Conservation (phyloP, 1,140 invertebrate species). For the Druon quercuslanigerum region DNA sequence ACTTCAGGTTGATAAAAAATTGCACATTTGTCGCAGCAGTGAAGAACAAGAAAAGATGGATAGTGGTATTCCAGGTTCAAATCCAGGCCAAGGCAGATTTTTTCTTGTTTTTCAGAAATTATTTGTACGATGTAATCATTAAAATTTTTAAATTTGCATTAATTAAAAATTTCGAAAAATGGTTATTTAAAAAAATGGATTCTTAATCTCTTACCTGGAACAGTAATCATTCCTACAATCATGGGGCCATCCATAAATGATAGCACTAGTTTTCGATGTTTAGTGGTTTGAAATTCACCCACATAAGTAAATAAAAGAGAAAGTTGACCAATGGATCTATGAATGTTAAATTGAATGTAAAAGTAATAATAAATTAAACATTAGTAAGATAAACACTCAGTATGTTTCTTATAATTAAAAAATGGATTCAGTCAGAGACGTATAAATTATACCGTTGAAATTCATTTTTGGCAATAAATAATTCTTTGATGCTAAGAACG, state of each 20-base stretch:
- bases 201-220: conserved; percentile 55
- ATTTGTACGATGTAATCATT: no score
- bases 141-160: background rate
- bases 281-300: conserved; percentile 70
- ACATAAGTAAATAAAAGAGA: conserved; percentile 66
- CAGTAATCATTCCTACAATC: conserved; percentile 61
- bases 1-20: no score
- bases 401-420: no score
- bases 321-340: conserved; percentile 67
- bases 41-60: no score
- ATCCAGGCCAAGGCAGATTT: no score
- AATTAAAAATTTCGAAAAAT: background rate
- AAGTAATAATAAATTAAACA: no score
- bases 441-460: no score
- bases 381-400: no score
- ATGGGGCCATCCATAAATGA: conserved; percentile 69
- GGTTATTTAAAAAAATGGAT: background rate
- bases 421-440: no score
- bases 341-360: conserved; percentile 39
- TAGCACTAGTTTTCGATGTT: conserved; percentile 61
- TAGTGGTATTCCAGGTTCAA: no score
- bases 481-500: background rate
- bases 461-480: background rate
- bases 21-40: no score
- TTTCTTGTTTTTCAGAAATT: no score